Evolutionary conservation across 2,113 vertebrate genomes (phyloP).

Genomic region (Xenus cinereus): DNA sequence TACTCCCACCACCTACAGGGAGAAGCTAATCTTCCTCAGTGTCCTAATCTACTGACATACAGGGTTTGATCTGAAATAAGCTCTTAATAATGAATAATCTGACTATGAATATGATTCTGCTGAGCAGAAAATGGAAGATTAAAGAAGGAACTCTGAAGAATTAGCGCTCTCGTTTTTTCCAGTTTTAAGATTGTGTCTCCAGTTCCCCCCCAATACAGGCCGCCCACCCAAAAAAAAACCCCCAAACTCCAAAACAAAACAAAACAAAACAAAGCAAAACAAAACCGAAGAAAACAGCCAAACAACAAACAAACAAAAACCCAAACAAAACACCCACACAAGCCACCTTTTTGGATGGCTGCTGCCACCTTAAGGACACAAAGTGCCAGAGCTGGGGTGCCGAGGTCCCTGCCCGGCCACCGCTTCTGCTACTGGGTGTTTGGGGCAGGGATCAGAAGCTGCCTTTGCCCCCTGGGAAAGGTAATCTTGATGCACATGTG

Average conservation of each 20-base stretch:
- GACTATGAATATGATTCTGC: constrained; percentile 54
- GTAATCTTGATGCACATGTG: not conserved
- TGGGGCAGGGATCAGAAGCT: not conserved
- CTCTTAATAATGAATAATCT: constrained; percentile 77
- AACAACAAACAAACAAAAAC: not conserved
- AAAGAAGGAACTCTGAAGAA: constrained; percentile 40
- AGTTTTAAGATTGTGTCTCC: not conserved
- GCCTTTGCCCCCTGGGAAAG: not conserved
- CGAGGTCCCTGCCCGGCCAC: not conserved
- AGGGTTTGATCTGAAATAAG: constrained; percentile 69
- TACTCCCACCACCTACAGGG: constrained; percentile 55
- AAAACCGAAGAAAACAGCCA: too few relatives aligned
- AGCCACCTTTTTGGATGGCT: not conserved
- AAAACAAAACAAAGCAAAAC: too few relatives aligned
- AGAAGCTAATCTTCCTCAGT: constrained; percentile 68
- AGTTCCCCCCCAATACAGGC: too few relatives aligned
- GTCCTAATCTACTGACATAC: constrained; percentile 72
- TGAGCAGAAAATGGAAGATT: constrained; percentile 71
- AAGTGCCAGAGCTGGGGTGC: not conserved
- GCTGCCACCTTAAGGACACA: constrained; percentile 51
- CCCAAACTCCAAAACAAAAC: not conserved
- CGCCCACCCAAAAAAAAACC: not conserved
- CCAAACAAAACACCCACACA: not conserved
- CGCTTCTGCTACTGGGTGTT: not conserved
- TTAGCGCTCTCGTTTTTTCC: not conserved